A percentile compares a stretch with the other conserved stretches of the same genome.
Evolutionary conservation across 2,888 invertebrate genomes (phyloP).

Genomic region (Perdita meconis): DNA sequence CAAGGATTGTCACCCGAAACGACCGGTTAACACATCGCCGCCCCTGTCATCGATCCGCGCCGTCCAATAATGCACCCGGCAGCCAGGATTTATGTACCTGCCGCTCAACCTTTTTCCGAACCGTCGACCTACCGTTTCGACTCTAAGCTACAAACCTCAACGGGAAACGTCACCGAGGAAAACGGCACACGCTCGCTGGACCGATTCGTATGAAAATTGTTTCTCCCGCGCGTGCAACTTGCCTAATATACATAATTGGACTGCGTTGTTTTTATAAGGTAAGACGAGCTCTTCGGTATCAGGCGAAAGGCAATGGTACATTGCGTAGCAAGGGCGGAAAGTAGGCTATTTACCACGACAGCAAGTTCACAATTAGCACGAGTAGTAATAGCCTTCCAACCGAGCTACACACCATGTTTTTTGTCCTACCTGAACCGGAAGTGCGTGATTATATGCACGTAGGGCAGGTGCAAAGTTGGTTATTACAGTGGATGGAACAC

Average conservation of each 20-base stretch:
- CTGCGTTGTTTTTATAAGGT: constrained; percentile 68
- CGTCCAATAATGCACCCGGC: constrained; percentile 65
- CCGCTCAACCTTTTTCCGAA: constrained; percentile 55
- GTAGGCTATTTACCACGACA: no score
- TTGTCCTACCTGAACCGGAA: no score
- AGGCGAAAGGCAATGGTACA: constrained; percentile 64
- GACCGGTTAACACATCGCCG: constrained; percentile 77
- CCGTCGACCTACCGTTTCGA: constrained; percentile 29
- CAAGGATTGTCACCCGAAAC: constrained; percentile 73
- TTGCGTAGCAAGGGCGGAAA: no score
- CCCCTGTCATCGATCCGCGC: constrained; percentile 77
- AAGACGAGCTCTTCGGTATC: constrained; percentile 54
- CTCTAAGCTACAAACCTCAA: not conserved
- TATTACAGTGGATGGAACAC: no score
- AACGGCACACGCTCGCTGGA: no score
- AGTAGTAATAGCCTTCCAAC: no score
- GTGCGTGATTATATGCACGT: no score
- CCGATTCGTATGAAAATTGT: not conserved
- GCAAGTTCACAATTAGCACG: no score
- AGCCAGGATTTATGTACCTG: constrained; percentile 70
- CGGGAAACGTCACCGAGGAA: not conserved
- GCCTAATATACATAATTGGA: constrained; percentile 55
- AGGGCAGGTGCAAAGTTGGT: no score
- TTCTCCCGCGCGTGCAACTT: not conserved
- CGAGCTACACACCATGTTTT: no score